A percentile compares a stretch with the other conserved stretches of the same genome.
Conservation (phyloP, 2,113 vertebrate species). For the Datnioides undecimradiatus region DNA sequence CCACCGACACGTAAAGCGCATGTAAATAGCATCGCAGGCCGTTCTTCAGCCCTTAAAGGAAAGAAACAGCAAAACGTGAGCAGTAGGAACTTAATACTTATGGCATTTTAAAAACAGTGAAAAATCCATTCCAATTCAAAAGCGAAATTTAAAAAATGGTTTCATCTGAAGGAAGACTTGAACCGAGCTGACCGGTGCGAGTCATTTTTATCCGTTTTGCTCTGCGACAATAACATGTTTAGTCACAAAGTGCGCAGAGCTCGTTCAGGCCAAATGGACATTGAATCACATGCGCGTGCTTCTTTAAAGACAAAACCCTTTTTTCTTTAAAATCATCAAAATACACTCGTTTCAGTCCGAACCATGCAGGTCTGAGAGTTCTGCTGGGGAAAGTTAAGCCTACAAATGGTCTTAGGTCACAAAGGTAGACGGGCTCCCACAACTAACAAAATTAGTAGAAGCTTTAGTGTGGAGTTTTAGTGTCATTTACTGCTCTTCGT, state of each 20-base stretch:
- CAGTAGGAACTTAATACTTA: background rate
- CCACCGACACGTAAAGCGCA: background rate
- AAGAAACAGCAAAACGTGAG: too few relatives aligned
- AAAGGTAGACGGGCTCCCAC: slow-evolving; percentile 4
- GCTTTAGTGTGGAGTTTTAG: slow-evolving; percentile 54
- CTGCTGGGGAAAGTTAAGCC: background rate
- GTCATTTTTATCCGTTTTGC: background rate
- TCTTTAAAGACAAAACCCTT: background rate
- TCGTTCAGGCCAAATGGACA: background rate
- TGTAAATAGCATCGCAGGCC: background rate
- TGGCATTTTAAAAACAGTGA: background rate
- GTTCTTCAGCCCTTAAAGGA: too few relatives aligned
- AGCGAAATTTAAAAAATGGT: background rate
- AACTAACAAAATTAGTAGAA: slow-evolving; percentile 35
- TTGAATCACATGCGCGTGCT: background rate
- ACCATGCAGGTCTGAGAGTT: too few relatives aligned
- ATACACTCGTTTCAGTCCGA: background rate
- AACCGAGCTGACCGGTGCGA: background rate
- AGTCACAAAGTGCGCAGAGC: background rate
- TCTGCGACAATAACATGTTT: too few relatives aligned
- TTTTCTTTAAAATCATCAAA: background rate
- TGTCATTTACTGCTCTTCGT: slow-evolving; percentile 82
- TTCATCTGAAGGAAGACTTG: background rate
- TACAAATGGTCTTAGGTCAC: background rate
- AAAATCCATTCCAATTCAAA: background rate